These are phyloP conservation scores for Dolichotis patagonum DNA, from an alignment of 2,113 vertebrate genomes.

Conservation along the genomic window DNA sequence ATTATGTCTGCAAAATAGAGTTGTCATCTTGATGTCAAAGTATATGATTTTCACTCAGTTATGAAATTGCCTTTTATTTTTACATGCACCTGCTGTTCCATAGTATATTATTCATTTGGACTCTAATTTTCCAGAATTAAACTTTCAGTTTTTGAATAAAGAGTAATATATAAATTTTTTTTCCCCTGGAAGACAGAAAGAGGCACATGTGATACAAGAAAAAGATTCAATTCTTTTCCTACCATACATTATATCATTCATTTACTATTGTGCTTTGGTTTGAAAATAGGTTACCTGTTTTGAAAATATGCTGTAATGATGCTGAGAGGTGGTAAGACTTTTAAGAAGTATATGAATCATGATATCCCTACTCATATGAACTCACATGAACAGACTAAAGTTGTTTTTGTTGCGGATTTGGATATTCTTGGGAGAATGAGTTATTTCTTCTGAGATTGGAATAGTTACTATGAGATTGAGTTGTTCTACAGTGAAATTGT, in stretches of 20 bases:
- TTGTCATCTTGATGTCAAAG: slow-evolving; percentile 61
- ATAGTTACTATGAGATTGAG: background rate
- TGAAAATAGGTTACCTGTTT: background rate
- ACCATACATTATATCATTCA: background rate
- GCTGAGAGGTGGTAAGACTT: background rate
- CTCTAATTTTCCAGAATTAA: background rate
- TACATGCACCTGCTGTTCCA: slow-evolving; percentile 2
- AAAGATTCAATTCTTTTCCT: background rate
- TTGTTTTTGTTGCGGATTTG: background rate
- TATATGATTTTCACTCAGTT: slow-evolving; percentile 59
- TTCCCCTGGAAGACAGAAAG: background rate
- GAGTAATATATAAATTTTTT: background rate
- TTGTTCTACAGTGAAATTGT: background rate
- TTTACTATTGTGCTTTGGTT: background rate
- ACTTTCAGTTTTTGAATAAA: slow-evolving; percentile 36
- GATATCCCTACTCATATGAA: too few species aligned
- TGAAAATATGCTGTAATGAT: background rate
- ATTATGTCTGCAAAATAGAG: slow-evolving; percentile 33
- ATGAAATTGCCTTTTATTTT: slow-evolving; percentile 66
- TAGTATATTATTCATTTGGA: slow-evolving; percentile 54
- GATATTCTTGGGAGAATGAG: background rate
- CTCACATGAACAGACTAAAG: background rate
- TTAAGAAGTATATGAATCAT: background rate
- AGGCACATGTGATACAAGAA: background rate
- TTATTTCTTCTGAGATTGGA: background rate